A percentile compares a stretch with the other conserved stretches of the same genome.
Evolutionary conservation across 1,140 invertebrate species (phyloP).

Genomic region (Solen grandis): DNA sequence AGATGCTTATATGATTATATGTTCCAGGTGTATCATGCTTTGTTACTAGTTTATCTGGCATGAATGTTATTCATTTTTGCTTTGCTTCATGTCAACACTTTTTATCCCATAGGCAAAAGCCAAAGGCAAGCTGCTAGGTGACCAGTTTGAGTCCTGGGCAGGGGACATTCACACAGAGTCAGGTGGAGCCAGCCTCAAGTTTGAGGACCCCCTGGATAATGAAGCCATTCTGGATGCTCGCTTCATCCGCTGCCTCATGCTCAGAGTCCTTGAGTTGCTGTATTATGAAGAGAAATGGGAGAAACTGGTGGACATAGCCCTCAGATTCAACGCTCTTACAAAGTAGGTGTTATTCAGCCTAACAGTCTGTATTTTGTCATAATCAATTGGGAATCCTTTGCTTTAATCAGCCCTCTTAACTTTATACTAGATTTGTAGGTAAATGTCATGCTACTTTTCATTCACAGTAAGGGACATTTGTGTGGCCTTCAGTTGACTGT

Average conservation of each 20-base stretch:
- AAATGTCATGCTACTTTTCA: too few species aligned
- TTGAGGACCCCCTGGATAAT: conserved; percentile 78
- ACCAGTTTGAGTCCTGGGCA: conserved; percentile 74
- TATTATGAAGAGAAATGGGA: conserved; percentile 80
- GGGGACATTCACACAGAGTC: conserved; percentile 72
- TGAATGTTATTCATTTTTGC: too few species aligned
- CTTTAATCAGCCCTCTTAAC: too few species aligned
- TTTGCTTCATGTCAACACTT: conserved; percentile 5
- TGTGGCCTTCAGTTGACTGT: too few species aligned
- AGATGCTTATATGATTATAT: too few species aligned
- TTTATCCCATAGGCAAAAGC: conserved; percentile 66
- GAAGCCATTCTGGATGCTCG: conserved; percentile 73
- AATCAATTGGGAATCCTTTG: too few species aligned
- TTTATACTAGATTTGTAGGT: too few species aligned
- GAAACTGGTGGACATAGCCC: conserved; percentile 78
- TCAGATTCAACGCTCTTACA: conserved; percentile 78
- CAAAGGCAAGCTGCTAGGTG: conserved; percentile 64
- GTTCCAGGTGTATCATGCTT: too few species aligned
- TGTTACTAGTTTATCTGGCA: too few species aligned
- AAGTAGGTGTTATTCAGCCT: too few species aligned
- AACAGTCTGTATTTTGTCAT: too few species aligned
- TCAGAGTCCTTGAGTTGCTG: conserved; percentile 76
- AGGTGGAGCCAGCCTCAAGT: conserved; percentile 78
- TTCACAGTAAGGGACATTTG: too few species aligned
- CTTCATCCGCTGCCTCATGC: conserved; percentile 73